phyloP scores from a whole-genome alignment of 2,888 invertebrate genomes.

The Pterostichus niger region DNA sequence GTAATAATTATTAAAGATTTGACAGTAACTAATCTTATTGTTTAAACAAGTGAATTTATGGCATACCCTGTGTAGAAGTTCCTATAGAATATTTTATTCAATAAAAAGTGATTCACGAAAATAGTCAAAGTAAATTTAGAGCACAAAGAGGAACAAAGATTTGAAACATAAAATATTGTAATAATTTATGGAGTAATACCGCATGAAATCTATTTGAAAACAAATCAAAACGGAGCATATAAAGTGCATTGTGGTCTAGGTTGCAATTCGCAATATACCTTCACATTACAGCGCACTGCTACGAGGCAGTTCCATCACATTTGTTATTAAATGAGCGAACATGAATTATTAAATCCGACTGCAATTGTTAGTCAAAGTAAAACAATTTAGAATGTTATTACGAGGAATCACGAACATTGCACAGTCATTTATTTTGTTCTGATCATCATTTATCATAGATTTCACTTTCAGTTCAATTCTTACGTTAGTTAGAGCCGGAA shows the following conservation, averaged over 20 bases:
- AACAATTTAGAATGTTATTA: slow-evolving; percentile 30
- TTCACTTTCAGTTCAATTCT: slow-evolving; percentile 22
- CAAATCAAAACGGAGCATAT: background rate
- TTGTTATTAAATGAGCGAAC: background rate
- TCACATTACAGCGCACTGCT: background rate
- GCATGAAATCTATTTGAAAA: slow-evolving; percentile 1
- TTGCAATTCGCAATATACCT: background rate
- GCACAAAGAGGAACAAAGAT: background rate
- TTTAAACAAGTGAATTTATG: no score
- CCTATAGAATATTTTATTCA: background rate
- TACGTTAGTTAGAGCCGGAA: background rate
- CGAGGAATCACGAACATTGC: slow-evolving; percentile 30
- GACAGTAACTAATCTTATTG: no score
- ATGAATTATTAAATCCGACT: slow-evolving; percentile 36
- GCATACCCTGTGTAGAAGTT: no score
- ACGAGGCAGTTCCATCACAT: background rate
- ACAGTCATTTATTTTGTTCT: slow-evolving; percentile 17
- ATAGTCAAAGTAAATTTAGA: background rate
- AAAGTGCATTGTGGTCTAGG: background rate
- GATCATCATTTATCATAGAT: slow-evolving; percentile 38
- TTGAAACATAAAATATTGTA: background rate
- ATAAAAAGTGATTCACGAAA: background rate
- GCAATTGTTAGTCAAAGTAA: slow-evolving; percentile 36
- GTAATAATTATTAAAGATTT: no score
- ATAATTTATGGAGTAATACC: slow-evolving; percentile 9